A percentile compares a stretch with the other conserved stretches of the same genome.
Evolutionary conservation across 2,888 invertebrate species (phyloP).

Genomic region (Apodemia zela): DNA sequence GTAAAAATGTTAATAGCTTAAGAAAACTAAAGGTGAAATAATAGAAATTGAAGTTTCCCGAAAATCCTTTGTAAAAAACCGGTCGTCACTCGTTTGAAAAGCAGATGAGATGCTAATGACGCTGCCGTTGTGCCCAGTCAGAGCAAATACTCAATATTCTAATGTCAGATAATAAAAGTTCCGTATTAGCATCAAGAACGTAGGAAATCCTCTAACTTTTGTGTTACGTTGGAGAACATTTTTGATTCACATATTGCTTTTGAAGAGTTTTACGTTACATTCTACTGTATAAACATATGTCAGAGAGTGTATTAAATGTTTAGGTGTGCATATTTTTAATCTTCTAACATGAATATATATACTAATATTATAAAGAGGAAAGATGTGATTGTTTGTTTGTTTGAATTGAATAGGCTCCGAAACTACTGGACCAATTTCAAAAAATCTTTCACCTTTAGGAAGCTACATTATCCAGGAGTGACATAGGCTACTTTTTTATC

Average conservation of each 20-base stretch:
- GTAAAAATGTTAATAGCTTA: not conserved
- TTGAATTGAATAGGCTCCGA: too few species aligned
- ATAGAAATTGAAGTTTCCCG: not conserved
- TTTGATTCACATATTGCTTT: slow-evolving; percentile 1
- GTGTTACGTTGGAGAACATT: not conserved
- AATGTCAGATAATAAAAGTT: slow-evolving; percentile 26
- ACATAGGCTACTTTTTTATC: too few species aligned
- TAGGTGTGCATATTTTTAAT: too few species aligned
- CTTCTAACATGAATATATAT: too few species aligned
- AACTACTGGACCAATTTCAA: too few species aligned
- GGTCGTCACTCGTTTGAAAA: slow-evolving; percentile 22
- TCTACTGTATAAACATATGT: not conserved
- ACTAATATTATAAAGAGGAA: too few species aligned
- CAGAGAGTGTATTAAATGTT: not conserved
- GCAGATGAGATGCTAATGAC: slow-evolving; percentile 37
- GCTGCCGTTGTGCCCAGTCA: slow-evolving; percentile 26
- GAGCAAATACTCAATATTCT: slow-evolving; percentile 27
- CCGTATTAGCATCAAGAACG: slow-evolving; percentile 25
- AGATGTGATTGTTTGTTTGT: too few species aligned
- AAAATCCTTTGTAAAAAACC: slow-evolving; percentile 17
- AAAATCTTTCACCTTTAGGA: too few species aligned
- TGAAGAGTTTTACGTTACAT: not conserved
- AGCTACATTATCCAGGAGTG: too few species aligned
- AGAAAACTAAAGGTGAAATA: not conserved
- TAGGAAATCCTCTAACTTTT: slow-evolving; percentile 18